Base-by-base conservation (phyloP, 1,140 invertebrate genomes). In the Drosophila pallidifrons region DNA sequence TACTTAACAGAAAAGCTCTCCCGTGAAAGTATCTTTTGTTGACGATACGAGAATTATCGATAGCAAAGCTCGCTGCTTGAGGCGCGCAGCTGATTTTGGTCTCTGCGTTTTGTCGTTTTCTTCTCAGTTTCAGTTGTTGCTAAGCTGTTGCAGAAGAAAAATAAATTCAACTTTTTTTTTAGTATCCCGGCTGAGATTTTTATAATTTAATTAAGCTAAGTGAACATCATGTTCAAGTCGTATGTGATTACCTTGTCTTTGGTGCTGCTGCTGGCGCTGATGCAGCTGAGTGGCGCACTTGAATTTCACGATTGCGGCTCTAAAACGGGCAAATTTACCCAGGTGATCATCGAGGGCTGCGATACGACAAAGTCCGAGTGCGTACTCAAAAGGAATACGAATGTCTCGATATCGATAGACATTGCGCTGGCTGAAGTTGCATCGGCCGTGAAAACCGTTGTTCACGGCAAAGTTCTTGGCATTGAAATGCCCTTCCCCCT, bases 401-500 rank as follows among this genome's bases (percentile, higher is more conserved):
- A 95, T 68, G 94, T 92, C 1, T 94, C 95, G 2, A 94, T 96
- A 60, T 81, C 87, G 6, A 93, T 96, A 6, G 93, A 93, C 28
- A 95, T 96, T 65, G 94, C 92, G 3, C 6, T 79, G 76, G 82
- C 82, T 41, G 91, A 92, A 68, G 79, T 67, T 47, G 86, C 85
- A 4, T 51, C 75, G 0, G 72, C 73, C 2, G 86, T 96, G 3
- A 94, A 91, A 25, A 94, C 95, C 2, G 94, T 95, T 1, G 95
- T 96, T 0, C 95, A 96, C 92, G 96, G 96, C 2, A 93, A 96
- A 35, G 93, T 97, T 15, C 93, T 94, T 87, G 95, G 94, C 51
- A 85, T 96, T 10, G 94, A 95, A 1, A 93, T 96, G 66, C 96
- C 96, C 25, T 97, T 97, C 86, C 94, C 94, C 8, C 80, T 97